Conservation (phyloP, 2,113 vertebrate species). For the Sciurus niger region DNA sequence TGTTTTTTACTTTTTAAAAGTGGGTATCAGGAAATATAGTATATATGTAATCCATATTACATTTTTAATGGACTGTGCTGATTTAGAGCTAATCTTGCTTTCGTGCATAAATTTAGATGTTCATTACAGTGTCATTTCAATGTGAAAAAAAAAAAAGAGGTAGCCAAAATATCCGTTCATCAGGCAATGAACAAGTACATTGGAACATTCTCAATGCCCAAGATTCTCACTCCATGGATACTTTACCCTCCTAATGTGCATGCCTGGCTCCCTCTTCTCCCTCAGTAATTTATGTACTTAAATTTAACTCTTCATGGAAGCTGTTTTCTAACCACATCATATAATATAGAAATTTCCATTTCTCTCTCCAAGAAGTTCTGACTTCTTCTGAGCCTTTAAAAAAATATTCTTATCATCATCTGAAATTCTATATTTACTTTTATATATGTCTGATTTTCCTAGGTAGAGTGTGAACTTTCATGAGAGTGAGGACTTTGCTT, state of each 20-base stretch:
- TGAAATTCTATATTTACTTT: background rate
- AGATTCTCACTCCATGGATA: background rate
- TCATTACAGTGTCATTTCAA: background rate
- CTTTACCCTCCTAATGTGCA: background rate
- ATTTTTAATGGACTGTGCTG: background rate
- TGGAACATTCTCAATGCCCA: background rate
- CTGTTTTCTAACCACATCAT: background rate
- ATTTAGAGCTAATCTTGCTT: background rate
- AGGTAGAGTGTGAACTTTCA: background rate
- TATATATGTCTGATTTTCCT: background rate
- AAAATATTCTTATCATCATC: background rate
- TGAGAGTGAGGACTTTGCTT: background rate
- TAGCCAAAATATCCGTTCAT: background rate
- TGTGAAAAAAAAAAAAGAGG: background rate
- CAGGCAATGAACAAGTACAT: background rate
- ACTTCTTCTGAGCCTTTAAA: background rate
- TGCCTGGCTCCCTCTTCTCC: background rate
- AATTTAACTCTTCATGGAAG: background rate
- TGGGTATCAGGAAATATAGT: background rate
- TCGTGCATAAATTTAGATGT: background rate
- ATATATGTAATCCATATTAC: no score
- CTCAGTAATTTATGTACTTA: background rate
- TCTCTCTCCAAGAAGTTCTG: background rate
- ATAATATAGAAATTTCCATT: background rate
- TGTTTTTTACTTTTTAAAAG: background rate